A percentile compares a stretch with the other conserved stretches of the same genome.
Conservation (phyloP, 37 sponge, comb jelly and placozoan species). For the Tethya wilhelma region DNA sequence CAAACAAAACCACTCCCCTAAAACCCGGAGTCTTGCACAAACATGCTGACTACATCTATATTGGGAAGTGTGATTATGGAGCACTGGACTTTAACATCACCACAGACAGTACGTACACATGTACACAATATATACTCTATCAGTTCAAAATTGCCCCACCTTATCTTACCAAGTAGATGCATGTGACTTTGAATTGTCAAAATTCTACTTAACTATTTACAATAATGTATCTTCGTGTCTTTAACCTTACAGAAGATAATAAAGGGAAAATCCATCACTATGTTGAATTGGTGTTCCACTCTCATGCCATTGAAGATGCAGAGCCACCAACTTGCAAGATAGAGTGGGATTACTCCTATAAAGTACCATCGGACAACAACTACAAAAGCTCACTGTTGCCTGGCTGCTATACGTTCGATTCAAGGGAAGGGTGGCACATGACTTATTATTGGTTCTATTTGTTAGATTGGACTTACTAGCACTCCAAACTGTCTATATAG, state of each 20-base stretch:
- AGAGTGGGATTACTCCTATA: slow-evolving; percentile 52
- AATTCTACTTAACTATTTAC: too few relatives aligned
- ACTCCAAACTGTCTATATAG: too few relatives aligned
- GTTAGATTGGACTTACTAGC: too few relatives aligned
- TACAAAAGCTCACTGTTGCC: slow-evolving; percentile 40
- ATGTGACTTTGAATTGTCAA: too few relatives aligned
- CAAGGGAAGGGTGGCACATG: slow-evolving; percentile 76
- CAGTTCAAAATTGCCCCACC: too few relatives aligned
- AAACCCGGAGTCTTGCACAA: not conserved
- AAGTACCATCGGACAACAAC: slow-evolving; percentile 1
- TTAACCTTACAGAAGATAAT: too few relatives aligned
- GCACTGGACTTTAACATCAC: slow-evolving; percentile 40
- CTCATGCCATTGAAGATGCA: slow-evolving; percentile 67
- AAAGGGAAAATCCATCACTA: too few relatives aligned
- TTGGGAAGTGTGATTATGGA: slow-evolving; percentile 69
- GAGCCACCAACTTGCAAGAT: slow-evolving; percentile 57
- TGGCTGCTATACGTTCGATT: slow-evolving; percentile 60
- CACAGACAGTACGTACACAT: not conserved
- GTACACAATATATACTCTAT: too few relatives aligned
- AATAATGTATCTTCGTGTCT: too few relatives aligned
- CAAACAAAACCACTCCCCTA: slow-evolving; percentile 22
- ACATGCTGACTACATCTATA: slow-evolving; percentile 16
- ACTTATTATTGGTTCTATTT: slow-evolving; percentile 81
- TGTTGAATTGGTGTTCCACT: too few relatives aligned
- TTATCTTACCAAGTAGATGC: too few relatives aligned